Base-by-base conservation (phyloP, 2,888 invertebrate species). In the Metopia argyrocephala region DNA sequence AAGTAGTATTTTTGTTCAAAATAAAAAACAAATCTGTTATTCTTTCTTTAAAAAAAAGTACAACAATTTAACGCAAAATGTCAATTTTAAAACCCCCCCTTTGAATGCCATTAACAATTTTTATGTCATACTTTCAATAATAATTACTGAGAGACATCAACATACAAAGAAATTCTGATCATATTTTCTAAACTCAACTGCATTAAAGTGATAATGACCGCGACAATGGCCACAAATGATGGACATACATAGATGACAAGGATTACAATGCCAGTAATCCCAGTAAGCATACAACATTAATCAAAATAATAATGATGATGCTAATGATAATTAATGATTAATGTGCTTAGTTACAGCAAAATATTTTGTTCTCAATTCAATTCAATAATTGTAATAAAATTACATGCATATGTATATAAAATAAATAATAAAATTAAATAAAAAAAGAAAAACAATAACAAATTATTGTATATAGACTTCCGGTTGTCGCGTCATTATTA, bases 401-500 rank as follows among this genome's bases (percentile, higher is more conserved):
- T 9, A 38, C 38, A 38, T n/a, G n/a, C n/a, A 38, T 38, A 38
- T 12, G 15, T 12, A 38, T 57, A 69, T 62, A 56, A 69, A 45
- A 46, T 59, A 70, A 27, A 66, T 48, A 66, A 71, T 78, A 78
- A 73, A 71, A 66, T 78, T 50, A 68, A 79, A 25, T 21, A 27
- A 38, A 28, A 64, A 4, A 38, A 48, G 23, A 15, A 68, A 38
- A 65, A 69, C 61, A 70, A 62, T 50, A 57, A 82, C 81, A 79
- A 83, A 78, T 78, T 80, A 79, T 79, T 78, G 83, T 78, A 81
- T 78, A 78, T 81, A 81, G 85, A 87, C 88, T 87, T 87, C 87
- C 87, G 88, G 87, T 87, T 88, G 87, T 87, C 87, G 88, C 88
- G 86, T 87, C 88, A 88, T 88, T 87, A n/a, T n/a, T n/a, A 88